A percentile compares a stretch with the other conserved stretches of the same genome.
These are phyloP conservation scores for Crocallis elinguaria DNA, from an alignment of 2,888 invertebrate genomes.

Conservation along the genomic window DNA sequence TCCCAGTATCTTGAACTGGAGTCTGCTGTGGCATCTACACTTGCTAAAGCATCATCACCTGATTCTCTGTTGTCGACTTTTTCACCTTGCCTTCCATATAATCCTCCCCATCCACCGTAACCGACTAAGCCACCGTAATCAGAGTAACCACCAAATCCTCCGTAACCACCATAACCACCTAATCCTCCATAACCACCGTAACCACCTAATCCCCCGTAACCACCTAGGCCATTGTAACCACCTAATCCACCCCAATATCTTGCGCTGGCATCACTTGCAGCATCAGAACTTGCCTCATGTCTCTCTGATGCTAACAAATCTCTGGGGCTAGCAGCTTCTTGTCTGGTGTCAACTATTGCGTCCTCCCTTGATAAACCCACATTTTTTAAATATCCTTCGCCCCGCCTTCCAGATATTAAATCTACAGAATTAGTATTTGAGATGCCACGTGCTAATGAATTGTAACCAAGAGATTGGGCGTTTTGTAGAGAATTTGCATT, in stretches of 20 bases:
- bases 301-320: too few relatives aligned
- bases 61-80: not conserved
- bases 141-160: too few relatives aligned
- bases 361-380: slow-evolving; percentile 15
- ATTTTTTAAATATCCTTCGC: not conserved
- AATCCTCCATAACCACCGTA: not conserved
- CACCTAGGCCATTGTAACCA: too few relatives aligned
- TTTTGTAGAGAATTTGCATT: not conserved
- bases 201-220: too few relatives aligned
- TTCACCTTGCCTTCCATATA: not conserved
- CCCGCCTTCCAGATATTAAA: not conserved
- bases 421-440: not conserved
- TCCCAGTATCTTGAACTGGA: too few relatives aligned
- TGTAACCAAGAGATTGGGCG: not conserved
- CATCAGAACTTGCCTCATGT: not conserved
- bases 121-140: too few relatives aligned
- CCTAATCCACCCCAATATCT: too few relatives aligned
- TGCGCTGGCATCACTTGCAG: slow-evolving; percentile 1
- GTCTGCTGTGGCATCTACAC: not conserved
- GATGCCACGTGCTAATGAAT: not conserved
- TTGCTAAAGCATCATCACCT: not conserved
- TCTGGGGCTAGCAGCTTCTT: too few relatives aligned
- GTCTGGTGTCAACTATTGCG: slow-evolving; percentile 3
- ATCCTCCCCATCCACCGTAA: not conserved
- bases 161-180: not conserved